Evolutionary conservation across 2,797 vertebrate species (phyloP), one percentile per base, ranked within the genome.

Genomic region (Octomys mimax): DNA sequence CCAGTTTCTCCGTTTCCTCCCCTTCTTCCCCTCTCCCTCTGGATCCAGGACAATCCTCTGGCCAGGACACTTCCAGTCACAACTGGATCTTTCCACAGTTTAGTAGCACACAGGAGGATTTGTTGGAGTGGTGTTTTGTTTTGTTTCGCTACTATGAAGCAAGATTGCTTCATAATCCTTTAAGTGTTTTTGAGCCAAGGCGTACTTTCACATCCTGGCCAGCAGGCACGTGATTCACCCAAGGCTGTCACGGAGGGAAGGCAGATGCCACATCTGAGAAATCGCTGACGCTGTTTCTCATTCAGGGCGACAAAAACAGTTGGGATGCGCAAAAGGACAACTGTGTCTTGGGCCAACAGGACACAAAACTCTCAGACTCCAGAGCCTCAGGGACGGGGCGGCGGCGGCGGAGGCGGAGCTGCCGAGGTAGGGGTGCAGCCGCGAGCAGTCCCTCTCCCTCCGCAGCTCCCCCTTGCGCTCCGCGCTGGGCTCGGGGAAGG

Each of bases 111-210:
- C 49, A 92, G 0, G 59, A 97, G 86, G 87, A 97, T 90, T 94
- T 95, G 39, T 10, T 92, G 93, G 95, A 95, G 49, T 24, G 1
- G 28, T 18, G 26, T 95, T 96, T 62, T 94, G 95, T 97, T 97
- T 94, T 98, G 95, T 94, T 98, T 95, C 5, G n/a, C 97, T 92
- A 77, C 96, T 97, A 94, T 94, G 96, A 96, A 95, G 96, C 86
- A 89, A 97, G 89, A 96, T 73, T 93, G 91, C 84, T 96, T 97
- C 95, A 84, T 94, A 96, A 97, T 95, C 94, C 94, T 96, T 88
- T 98, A 97, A 97, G 79, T 79, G 98, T 73, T 68, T 92, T 87
- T 70, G 86, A 95, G 82, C 33, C 96, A 97, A 92, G 70, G 92
- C 49, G 95, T 91, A 96, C 96, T 98, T 95, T 96, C 89, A 88